Conservation (phyloP, 2,888 invertebrate species). For the Podotricha telesiphe region DNA sequence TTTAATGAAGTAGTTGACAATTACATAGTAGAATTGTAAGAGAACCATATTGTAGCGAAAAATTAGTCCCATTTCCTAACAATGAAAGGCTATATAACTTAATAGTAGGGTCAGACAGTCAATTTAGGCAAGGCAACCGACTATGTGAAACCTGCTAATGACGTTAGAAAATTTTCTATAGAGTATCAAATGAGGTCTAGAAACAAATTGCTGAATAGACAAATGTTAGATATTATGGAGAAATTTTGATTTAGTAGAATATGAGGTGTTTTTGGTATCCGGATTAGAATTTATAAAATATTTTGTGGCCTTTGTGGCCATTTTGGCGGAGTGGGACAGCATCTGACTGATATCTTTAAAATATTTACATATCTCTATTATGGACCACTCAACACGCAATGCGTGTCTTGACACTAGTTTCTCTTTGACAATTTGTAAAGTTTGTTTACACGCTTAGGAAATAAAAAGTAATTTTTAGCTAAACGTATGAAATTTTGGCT, state of each 20-base stretch:
- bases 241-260: not conserved
- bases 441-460: too few relatives aligned
- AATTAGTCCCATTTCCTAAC: constrained; percentile 23
- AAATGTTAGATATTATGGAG: not conserved
- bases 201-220: not conserved
- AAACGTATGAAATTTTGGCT: too few relatives aligned
- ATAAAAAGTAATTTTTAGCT: too few relatives aligned
- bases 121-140: constrained; percentile 4
- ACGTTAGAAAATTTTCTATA: constrained; percentile 6
- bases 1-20: not conserved
- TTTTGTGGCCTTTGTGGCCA: too few relatives aligned
- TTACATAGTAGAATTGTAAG: not conserved
- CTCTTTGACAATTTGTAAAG: too few relatives aligned
- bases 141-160: not conserved
- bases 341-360: too few relatives aligned
- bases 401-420: too few relatives aligned
- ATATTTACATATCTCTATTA: too few relatives aligned
- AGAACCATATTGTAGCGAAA: constrained; percentile 2
- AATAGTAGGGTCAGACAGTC: constrained; percentile 18
- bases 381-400: too few relatives aligned
- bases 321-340: too few relatives aligned
- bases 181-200: not conserved
- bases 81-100: constrained; percentile 25
- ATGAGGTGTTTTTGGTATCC: too few relatives aligned
- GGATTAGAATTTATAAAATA: too few relatives aligned